phyloP scores from a whole-genome alignment of 2,797 vertebrate species.

The Sebastiscus tertius region DNA sequence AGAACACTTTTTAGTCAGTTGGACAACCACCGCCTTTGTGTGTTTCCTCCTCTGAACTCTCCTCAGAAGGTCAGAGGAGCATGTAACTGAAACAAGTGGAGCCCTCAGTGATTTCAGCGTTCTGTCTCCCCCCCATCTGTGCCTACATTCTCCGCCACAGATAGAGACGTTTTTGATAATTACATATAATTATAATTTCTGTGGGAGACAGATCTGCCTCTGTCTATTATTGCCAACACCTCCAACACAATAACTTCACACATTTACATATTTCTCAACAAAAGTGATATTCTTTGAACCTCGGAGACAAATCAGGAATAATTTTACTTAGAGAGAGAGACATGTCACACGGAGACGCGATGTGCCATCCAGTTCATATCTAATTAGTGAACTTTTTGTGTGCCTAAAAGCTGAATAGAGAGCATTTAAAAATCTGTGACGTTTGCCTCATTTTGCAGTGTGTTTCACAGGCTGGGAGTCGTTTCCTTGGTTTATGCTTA shows the following conservation, averaged over 20 bases:
- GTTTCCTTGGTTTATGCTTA: slow-evolving; percentile 54
- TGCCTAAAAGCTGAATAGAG: slow-evolving; percentile 52
- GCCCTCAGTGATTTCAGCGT: slow-evolving; percentile 70
- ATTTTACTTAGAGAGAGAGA: slow-evolving; percentile 59
- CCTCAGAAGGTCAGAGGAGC: slow-evolving; percentile 76
- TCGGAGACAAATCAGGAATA: slow-evolving; percentile 71
- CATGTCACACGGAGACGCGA: slow-evolving; percentile 62
- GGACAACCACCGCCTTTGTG: slow-evolving; percentile 54
- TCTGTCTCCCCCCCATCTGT: slow-evolving; percentile 75
- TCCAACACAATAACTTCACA: slow-evolving; percentile 79
- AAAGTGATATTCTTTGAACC: slow-evolving; percentile 80
- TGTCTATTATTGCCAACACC: slow-evolving; percentile 82
- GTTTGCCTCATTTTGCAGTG: slow-evolving; percentile 42
- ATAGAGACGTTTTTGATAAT: slow-evolving; percentile 82
- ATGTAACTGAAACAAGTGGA: slow-evolving; percentile 77
- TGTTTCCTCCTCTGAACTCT: slow-evolving; percentile 55
- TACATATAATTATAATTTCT: slow-evolving; percentile 84
- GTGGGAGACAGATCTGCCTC: slow-evolving; percentile 83
- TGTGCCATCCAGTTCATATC: slow-evolving; percentile 62
- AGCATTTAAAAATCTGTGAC: slow-evolving; percentile 44
- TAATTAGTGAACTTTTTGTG: slow-evolving; percentile 64
- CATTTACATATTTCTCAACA: slow-evolving; percentile 83
- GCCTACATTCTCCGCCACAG: slow-evolving; percentile 79
- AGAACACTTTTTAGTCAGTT: slow-evolving; percentile 44
- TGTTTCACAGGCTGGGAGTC: slow-evolving; percentile 38